phyloP scores from a whole-genome alignment of 2,888 invertebrate species.

The Scrobipalpa costella region DNA sequence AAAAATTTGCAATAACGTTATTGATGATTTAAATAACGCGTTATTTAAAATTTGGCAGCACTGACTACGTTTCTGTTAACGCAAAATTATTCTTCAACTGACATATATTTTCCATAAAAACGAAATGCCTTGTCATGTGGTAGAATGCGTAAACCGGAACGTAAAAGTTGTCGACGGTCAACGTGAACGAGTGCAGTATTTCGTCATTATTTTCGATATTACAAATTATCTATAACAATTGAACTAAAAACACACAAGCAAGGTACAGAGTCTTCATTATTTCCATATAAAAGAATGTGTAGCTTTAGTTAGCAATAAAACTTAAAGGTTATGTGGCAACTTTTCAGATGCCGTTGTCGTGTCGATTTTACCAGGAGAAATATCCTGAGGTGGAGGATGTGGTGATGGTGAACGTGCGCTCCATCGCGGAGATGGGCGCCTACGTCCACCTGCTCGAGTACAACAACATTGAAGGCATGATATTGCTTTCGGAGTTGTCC shows the following conservation, averaged over 20 bases:
- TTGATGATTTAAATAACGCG: too few relatives aligned
- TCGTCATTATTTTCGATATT: slow-evolving; percentile 58
- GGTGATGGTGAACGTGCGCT: slow-evolving; percentile 98
- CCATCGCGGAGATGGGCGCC: slow-evolving; percentile 99
- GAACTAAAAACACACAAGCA: slow-evolving; percentile 43
- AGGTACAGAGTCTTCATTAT: slow-evolving; percentile 44
- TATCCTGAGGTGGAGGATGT: slow-evolving; percentile 99
- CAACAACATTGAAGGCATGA: slow-evolving; percentile 99
- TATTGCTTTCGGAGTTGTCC: slow-evolving; percentile 97
- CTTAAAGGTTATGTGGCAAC: slow-evolving; percentile 61
- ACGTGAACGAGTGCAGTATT: slow-evolving; percentile 70
- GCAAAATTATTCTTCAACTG: neutral
- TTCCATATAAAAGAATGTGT: neutral
- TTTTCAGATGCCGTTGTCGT: slow-evolving; percentile 91
- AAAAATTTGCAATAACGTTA: too few relatives aligned
- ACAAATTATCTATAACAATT: slow-evolving; percentile 41
- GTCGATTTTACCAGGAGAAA: slow-evolving; percentile 98
- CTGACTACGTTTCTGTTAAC: too few relatives aligned
- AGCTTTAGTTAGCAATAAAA: slow-evolving; percentile 16
- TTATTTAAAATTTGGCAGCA: too few relatives aligned
- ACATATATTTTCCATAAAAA: neutral
- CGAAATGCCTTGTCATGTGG: neutral
- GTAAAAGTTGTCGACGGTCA: slow-evolving; percentile 53
- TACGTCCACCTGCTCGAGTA: slow-evolving; percentile 99
- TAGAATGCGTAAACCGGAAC: slow-evolving; percentile 40